Conservation (phyloP, 2,113 vertebrate genomes). For the Sisor rabdophorus region DNA sequence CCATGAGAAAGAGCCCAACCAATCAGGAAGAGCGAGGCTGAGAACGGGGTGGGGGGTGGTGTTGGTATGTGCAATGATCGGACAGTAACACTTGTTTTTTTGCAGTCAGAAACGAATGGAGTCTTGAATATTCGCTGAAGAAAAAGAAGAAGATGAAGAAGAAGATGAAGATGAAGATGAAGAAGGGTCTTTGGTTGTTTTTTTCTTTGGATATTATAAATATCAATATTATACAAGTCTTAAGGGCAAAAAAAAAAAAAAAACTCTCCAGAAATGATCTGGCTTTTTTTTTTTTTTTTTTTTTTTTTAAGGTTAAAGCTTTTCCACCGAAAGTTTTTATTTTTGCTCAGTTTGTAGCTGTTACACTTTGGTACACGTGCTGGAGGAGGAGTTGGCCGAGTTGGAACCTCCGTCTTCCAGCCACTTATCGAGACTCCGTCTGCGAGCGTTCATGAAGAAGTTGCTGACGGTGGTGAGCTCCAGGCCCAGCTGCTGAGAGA, state of each 20-base stretch:
- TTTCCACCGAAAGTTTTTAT: conserved; percentile 76
- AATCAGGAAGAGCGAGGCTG: conserved; percentile 70
- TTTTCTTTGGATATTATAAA: conserved; percentile 99
- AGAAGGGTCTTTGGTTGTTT: conserved; percentile 94
- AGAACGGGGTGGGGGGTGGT: conserved; percentile 57
- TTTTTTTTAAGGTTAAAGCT: conserved; percentile 79
- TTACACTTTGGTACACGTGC: conserved; percentile 99
- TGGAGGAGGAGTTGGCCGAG: conserved; percentile 82
- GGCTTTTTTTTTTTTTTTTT: conserved; percentile 67
- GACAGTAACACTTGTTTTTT: conserved; percentile 62
- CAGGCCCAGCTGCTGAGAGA: conserved; percentile 96
- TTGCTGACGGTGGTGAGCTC: conserved; percentile 99
- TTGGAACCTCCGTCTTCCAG: conserved; percentile 90
- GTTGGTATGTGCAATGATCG: conserved; percentile 77
- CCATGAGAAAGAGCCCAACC: conserved; percentile 69
- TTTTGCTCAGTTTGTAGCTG: conserved; percentile 69
- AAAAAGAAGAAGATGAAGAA: conserved; percentile 51
- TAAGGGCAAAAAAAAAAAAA: conserved; percentile 95
- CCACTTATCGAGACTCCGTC: conserved; percentile 98
- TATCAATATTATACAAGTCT: conserved; percentile 90
- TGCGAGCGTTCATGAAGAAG: conserved; percentile 99
- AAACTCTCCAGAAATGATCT: conserved; percentile 85
- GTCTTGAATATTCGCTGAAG: conserved; percentile 86
- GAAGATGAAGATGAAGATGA: conserved; percentile 55
- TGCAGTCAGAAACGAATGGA: conserved; percentile 84